Base-by-base conservation (phyloP, 2,113 vertebrate species). In the Notiomystis cincta region DNA sequence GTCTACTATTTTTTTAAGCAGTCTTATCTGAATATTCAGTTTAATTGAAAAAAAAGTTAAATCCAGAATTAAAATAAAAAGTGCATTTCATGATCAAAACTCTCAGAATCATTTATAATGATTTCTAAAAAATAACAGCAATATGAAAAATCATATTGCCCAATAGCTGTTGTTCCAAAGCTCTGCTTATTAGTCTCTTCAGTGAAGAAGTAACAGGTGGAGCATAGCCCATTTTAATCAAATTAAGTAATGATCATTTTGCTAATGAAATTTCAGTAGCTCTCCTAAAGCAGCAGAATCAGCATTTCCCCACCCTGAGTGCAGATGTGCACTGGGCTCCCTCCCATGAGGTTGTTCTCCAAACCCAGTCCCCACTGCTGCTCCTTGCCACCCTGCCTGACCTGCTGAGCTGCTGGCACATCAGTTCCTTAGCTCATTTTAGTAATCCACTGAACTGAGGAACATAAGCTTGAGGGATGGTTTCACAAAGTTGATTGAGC, bases 341-440 rank as follows among this genome's bases (percentile, higher is more conserved):
- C 27, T 45, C 44, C 30, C 1, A 0, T 5, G 47, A 73, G 35
- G 56, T 3, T 66, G 42, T 6, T 28, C 9, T 7, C 30, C 82
- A 77, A 65, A 60, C 5, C 31, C 83, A 87, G 72, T 21, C 38
- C 35, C 33, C 2, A 7, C 0, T 8, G 7, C 53, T 40, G 16
- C 11, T 51, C 53, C 40, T 35, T 2, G 1, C 50, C 72, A 45
- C 10, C 38, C 25, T 1, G 0, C 66, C 40, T 0, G 5, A 42
- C 54, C n/a, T 47, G 66, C 57, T 40, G 31, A 83, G 69, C 48
- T 42, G 38, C 82, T 38, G 27, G 23, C 30, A 53, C 2, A 1
- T 27, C 67, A 54, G 58, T 10, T 45, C n/a, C 21, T 40, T 3
- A 24, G 33, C 30, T 67, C 47, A 4, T 42, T 45, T 65, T 18